Percentiles rank a stretch among this genome's conserved stretches.
Evolutionary conservation across 2,888 invertebrate genomes (phyloP).

Genomic region (Amblyjoppa fuscipennis): DNA sequence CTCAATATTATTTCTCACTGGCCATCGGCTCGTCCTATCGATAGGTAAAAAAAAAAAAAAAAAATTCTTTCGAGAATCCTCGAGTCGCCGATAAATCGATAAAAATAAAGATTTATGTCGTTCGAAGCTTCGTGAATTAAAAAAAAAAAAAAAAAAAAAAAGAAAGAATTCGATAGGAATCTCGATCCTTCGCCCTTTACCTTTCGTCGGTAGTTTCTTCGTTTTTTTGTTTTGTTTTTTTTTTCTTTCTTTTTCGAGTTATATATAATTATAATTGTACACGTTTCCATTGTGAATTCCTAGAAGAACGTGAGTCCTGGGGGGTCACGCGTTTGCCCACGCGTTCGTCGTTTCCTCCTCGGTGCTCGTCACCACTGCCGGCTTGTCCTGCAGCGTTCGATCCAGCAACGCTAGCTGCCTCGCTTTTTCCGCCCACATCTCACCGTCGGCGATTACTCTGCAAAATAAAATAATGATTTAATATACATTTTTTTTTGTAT

Average conservation of each 20-base stretch:
- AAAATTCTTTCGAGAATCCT: not conserved
- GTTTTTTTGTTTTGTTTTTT: not conserved
- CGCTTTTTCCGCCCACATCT: conserved; percentile 82
- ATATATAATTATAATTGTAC: conserved; percentile 72
- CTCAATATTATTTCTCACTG: conserved; percentile 42
- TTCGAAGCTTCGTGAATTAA: not conserved
- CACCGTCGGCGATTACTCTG: conserved; percentile 82
- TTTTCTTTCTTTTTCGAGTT: conserved; percentile 7
- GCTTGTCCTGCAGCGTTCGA: conserved; percentile 72
- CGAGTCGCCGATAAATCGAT: not conserved
- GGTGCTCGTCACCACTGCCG: conserved; percentile 73
- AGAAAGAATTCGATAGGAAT: not conserved
- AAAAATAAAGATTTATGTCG: not conserved
- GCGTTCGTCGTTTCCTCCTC: conserved; percentile 78
- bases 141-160: not conserved
- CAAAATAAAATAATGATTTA: conserved; percentile 44
- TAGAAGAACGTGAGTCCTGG: conserved; percentile 72
- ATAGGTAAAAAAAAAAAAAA: not conserved
- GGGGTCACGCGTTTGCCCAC: conserved; percentile 80
- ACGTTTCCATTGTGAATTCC: conserved; percentile 75
- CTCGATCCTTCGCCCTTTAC: not conserved
- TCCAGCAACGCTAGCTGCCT: conserved; percentile 77
- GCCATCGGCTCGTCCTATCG: conserved; percentile 33
- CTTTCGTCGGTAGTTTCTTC: not conserved
- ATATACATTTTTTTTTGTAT: not conserved